These are phyloP conservation scores for Cabera pusaria DNA, from an alignment of 2,888 invertebrate species.

Conservation along the genomic window DNA sequence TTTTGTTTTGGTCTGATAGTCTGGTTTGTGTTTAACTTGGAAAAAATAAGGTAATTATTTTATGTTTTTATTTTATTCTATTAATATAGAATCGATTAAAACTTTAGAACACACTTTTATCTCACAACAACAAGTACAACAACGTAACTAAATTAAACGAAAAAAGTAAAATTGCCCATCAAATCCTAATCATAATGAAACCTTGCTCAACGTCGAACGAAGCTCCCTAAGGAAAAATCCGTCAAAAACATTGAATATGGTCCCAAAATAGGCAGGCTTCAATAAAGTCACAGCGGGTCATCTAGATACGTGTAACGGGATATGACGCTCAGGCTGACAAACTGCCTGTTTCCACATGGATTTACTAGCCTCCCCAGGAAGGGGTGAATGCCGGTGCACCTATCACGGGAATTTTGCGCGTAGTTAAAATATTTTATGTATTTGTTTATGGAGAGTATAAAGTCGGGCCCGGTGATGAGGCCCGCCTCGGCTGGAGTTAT, in stretches of 20 bases:
- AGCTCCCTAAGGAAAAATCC: no score
- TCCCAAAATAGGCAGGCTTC: conserved; percentile 16
- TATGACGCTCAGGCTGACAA: conserved; percentile 40
- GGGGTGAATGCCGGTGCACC: conserved; percentile 21
- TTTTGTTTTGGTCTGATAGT: no score
- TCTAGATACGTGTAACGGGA: conserved; percentile 37
- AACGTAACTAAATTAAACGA: no score
- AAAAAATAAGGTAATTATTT: no score
- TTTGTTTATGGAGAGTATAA: conserved; percentile 32
- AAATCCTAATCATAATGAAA: no score
- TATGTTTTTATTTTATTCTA: no score
- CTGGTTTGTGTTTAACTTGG: no score
- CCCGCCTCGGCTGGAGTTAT: neutral
- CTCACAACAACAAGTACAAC: no score
- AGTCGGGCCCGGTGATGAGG: conserved; percentile 4
- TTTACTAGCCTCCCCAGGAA: conserved; percentile 31
- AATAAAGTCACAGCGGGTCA: conserved; percentile 36
- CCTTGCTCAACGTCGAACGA: no score
- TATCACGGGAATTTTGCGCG: conserved; percentile 20
- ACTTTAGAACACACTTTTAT: no score
- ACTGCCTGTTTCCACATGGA: conserved; percentile 41
- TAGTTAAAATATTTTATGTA: conserved; percentile 30
- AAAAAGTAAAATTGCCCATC: no score
- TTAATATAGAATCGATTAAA: no score
- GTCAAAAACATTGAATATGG: conserved; percentile 1